Evolutionary conservation across 2,113 vertebrate genomes (phyloP).

Genomic region (Dipodomys spectabilis): DNA sequence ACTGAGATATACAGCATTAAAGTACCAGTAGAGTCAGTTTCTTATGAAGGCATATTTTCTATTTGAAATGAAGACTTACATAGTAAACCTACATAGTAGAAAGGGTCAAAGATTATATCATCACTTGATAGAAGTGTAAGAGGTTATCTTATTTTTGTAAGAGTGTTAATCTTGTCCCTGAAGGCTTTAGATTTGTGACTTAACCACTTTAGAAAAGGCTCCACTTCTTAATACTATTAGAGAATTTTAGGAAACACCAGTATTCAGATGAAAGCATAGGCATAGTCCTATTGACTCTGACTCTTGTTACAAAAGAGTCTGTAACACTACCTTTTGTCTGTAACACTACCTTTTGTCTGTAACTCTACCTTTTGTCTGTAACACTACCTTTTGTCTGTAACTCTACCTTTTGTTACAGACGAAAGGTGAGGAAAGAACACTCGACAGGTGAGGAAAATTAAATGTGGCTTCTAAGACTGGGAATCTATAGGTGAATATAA

Average conservation of each 20-base stretch:
- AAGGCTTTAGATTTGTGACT: neutral
- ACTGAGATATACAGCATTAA: neutral
- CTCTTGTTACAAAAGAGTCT: too few relatives aligned
- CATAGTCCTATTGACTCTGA: neutral
- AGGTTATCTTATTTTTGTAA: neutral
- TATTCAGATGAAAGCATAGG: neutral
- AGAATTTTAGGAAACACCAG: neutral
- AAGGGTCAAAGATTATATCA: neutral
- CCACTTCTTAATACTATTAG: neutral
- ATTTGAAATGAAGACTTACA: neutral
- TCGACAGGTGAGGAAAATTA: too few relatives aligned
- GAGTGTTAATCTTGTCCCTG: neutral
- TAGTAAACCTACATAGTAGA: neutral
- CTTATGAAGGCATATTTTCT: neutral
- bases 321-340: too few relatives aligned
- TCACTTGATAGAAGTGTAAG: neutral
- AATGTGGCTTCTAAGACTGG: too few relatives aligned
- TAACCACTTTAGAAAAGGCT: neutral
- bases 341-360: too few relatives aligned
- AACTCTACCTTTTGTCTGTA: too few relatives aligned
- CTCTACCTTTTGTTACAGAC: too few relatives aligned
- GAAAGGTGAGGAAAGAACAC: too few relatives aligned
- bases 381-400: too few relatives aligned
- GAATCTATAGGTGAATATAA: neutral
- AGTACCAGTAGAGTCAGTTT: neutral